These are phyloP conservation scores for Notospermus geniculatus DNA, from an alignment of 1,140 invertebrate genomes.

Conservation along the genomic window DNA sequence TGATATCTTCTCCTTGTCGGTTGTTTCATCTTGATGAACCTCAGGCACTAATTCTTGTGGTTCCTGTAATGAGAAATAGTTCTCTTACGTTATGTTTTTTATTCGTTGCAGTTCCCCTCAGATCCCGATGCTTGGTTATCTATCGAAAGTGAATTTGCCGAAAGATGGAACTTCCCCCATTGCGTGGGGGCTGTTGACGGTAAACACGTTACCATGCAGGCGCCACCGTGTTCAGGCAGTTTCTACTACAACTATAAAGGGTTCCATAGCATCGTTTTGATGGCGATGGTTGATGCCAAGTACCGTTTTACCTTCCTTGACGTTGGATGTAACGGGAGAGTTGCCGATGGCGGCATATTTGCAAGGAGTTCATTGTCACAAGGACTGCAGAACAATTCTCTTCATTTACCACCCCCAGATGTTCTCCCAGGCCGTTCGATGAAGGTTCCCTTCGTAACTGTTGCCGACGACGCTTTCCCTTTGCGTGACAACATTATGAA, in stretches of 20 bases:
- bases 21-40: too few species aligned
- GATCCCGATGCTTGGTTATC: background rate
- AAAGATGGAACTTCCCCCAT: background rate
- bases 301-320: background rate
- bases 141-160: background rate
- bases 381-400: background rate
- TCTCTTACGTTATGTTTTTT: too few species aligned
- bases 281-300: background rate
- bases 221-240: background rate
- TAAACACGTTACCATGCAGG: background rate
- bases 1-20: too few species aligned
- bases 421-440: too few species aligned
- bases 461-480: background rate
- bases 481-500: background rate
- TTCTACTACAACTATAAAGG: background rate
- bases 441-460: background rate
- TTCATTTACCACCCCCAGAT: conserved; percentile 25
- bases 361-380: conserved; percentile 5
- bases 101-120: too few species aligned
- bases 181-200: background rate
- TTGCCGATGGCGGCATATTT: too few species aligned
- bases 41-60: too few species aligned
- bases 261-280: background rate
- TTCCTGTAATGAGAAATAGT: too few species aligned
- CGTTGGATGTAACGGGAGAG: too few species aligned